Evolutionary conservation across 2,797 vertebrate species (phyloP).

Genomic region (Sebastes melanostomus): DNA sequence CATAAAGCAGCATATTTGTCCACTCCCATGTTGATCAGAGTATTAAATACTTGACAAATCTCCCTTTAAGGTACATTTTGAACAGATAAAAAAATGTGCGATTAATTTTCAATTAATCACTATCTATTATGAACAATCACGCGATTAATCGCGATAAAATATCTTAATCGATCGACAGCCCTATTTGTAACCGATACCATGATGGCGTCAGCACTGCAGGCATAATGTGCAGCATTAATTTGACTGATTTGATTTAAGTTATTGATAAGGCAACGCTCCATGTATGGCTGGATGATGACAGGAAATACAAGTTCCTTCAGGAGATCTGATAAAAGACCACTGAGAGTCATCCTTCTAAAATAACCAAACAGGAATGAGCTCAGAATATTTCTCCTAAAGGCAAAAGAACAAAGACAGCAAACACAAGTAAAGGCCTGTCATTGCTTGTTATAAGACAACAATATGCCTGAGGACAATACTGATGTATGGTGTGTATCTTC

Average conservation of each 20-base stretch:
- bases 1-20: too few relatives aligned
- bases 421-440: conserved; percentile 36
- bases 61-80: too few relatives aligned
- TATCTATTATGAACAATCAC: too few relatives aligned
- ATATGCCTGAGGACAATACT: conserved; percentile 18
- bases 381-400: neutral
- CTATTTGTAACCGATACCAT: neutral
- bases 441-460: conserved; percentile 27
- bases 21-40: too few relatives aligned
- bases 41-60: too few relatives aligned
- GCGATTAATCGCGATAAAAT: too few relatives aligned
- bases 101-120: too few relatives aligned
- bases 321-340: conserved; percentile 16
- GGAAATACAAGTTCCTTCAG: neutral
- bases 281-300: conserved; percentile 14
- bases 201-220: neutral
- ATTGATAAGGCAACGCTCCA: neutral
- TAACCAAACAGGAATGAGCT: conserved; percentile 7
- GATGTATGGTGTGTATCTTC: conserved; percentile 16
- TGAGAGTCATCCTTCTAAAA: conserved; percentile 16
- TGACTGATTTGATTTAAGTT: neutral
- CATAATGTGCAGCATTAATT: neutral
- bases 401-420: conserved; percentile 25
- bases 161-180: too few relatives aligned
- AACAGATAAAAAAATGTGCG: too few relatives aligned